Evolutionary conservation across 2,888 invertebrate genomes (phyloP).

Genomic region (Eudasyphora cyanicolor): DNA sequence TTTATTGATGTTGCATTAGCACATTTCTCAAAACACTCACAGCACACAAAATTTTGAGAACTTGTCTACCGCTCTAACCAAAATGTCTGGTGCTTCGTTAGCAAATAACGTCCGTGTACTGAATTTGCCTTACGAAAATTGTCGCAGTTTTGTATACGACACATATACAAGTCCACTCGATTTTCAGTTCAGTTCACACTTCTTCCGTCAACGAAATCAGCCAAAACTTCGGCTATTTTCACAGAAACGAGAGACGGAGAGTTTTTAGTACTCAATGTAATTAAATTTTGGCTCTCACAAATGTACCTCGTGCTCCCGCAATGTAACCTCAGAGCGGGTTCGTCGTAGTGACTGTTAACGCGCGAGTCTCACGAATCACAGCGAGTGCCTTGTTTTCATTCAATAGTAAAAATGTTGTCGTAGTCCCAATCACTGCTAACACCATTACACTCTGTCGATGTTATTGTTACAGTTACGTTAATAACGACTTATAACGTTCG

Average conservation of each 20-base stretch:
- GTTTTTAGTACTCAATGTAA: slow-evolving; percentile 53
- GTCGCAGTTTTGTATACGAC: slow-evolving; percentile 77
- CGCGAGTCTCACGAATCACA: neutral
- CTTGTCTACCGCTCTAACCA: slow-evolving; percentile 28
- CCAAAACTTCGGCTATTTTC: slow-evolving; percentile 48
- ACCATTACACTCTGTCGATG: neutral
- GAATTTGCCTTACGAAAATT: slow-evolving; percentile 74
- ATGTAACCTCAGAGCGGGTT: neutral
- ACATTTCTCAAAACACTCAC: slow-evolving; percentile 41
- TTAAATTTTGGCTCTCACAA: neutral
- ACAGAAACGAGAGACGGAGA: slow-evolving; percentile 46
- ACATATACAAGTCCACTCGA: slow-evolving; percentile 67
- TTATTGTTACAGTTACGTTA: neutral
- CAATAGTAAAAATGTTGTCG: slow-evolving; percentile 76
- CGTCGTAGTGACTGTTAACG: neutral
- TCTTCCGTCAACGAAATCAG: slow-evolving; percentile 23
- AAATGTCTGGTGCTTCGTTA: slow-evolving; percentile 68
- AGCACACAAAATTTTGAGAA: slow-evolving; percentile 43
- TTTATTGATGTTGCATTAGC: slow-evolving; percentile 17
- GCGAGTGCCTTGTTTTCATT: slow-evolving; percentile 64
- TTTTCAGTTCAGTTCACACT: slow-evolving; percentile 68
- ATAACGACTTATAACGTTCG: slow-evolving; percentile 52
- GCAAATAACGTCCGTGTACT: slow-evolving; percentile 77
- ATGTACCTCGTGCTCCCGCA: neutral
- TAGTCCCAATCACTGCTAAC: slow-evolving; percentile 70